Evolutionary conservation across 2,797 vertebrate genomes (phyloP).

Genomic region (Phataginus tricuspis): DNA sequence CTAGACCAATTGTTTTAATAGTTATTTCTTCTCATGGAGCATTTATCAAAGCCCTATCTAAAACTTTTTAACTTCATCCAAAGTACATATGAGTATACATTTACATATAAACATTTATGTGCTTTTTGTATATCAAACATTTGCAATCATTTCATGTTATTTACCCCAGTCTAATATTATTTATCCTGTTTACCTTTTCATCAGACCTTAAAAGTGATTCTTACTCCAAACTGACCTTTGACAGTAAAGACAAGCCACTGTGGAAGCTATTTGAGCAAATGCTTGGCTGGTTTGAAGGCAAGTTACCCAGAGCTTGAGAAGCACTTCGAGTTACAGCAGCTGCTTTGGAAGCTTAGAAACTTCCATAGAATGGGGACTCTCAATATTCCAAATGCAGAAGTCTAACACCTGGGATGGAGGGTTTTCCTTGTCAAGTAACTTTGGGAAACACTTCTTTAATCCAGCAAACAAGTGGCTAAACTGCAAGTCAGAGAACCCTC

Average conservation of each 20-base stretch:
- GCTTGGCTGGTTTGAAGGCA: neutral
- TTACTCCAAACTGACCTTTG: neutral
- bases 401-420: neutral
- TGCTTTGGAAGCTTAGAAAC: neutral
- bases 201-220: neutral
- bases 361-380: no score
- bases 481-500: neutral
- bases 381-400: neutral
- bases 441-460: neutral
- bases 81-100: neutral
- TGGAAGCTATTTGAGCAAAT: neutral
- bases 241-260: neutral
- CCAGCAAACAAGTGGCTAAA: neutral
- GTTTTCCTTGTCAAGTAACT: neutral
- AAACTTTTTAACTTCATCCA: neutral
- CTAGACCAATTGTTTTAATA: neutral
- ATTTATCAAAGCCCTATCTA: neutral
- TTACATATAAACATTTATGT: neutral
- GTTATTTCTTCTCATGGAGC: neutral
- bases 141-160: neutral
- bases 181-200: neutral
- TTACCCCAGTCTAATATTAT: neutral
- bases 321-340: neutral
- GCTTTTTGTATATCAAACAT: neutral
- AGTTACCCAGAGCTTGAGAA: neutral